A percentile compares a stretch with the other conserved stretches of the same genome.
Conservation (phyloP, 2,113 vertebrate genomes). For the Petromus typicus region DNA sequence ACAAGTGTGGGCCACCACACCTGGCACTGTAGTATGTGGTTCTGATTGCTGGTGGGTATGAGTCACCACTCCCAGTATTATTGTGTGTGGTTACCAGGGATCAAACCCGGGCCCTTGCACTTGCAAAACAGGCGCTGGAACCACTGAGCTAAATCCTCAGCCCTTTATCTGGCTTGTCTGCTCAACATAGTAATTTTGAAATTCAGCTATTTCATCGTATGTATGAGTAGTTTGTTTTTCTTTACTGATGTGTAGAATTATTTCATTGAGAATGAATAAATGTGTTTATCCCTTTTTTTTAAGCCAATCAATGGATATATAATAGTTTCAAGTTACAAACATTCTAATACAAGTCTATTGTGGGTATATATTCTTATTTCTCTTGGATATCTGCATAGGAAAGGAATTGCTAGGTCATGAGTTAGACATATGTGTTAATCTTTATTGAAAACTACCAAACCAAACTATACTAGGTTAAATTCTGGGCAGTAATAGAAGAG, state of each 20-base stretch:
- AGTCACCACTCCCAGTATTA: no score
- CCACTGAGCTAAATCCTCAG: no score
- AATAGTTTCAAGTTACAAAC: background rate
- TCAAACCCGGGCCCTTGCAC: no score
- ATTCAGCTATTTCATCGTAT: background rate
- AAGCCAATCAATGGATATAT: background rate
- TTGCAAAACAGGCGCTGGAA: no score
- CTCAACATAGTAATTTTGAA: constrained; percentile 29
- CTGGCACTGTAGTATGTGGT: no score
- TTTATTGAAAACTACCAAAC: background rate
- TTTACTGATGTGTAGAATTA: background rate
- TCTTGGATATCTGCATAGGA: background rate
- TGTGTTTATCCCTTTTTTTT: background rate
- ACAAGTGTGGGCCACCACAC: no score
- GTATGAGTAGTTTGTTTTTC: background rate
- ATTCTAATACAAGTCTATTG: background rate
- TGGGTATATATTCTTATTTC: background rate
- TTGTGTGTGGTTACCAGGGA: no score
- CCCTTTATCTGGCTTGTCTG: background rate
- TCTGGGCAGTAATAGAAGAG: background rate
- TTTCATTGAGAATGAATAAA: background rate
- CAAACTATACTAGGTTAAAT: background rate
- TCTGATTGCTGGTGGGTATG: no score
- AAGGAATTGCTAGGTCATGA: background rate
- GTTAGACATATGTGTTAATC: background rate